Evolutionary conservation across 2,113 vertebrate genomes (phyloP).

Genomic region (Chaetorhynchus papuensis): DNA sequence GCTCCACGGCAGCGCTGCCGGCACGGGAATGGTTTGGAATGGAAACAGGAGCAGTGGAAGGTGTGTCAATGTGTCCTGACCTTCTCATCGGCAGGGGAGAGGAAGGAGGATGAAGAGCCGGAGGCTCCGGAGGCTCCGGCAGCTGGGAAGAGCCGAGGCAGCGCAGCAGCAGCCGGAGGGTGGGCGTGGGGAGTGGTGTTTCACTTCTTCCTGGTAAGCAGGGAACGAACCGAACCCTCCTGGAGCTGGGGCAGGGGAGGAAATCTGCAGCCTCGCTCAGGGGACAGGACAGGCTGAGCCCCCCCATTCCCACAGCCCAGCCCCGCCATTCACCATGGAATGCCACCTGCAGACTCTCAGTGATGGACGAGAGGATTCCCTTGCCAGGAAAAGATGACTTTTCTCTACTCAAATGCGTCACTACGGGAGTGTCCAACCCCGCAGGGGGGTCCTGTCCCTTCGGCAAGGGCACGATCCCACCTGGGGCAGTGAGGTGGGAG

Average conservation of each 20-base stretch:
- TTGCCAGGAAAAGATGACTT: neutral
- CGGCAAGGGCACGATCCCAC: neutral
- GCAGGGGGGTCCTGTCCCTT: neutral
- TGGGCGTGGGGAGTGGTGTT: conserved; percentile 92
- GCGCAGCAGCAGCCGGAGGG: conserved; percentile 67
- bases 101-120: neutral
- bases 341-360: neutral
- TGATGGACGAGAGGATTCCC: rapidly evolving
- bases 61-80: rapidly evolving
- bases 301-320: rapidly evolving
- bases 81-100: neutral
- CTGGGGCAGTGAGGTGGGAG: neutral
- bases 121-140: conserved; percentile 36
- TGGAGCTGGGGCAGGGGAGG: neutral
- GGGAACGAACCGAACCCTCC: rapidly evolving
- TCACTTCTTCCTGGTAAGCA: conserved; percentile 89
- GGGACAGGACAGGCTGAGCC: neutral
- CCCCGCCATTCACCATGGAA: rapidly evolving
- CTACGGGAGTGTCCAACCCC: neutral
- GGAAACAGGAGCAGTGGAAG: rapidly evolving
- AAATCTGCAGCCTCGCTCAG: rapidly evolving
- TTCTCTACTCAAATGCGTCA: neutral
- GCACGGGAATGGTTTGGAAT: rapidly evolving
- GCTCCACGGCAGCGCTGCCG: neutral
- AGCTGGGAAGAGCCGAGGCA: neutral